phyloP scores from a whole-genome alignment of 2,113 vertebrate species.

The Accipiter cooperii region DNA sequence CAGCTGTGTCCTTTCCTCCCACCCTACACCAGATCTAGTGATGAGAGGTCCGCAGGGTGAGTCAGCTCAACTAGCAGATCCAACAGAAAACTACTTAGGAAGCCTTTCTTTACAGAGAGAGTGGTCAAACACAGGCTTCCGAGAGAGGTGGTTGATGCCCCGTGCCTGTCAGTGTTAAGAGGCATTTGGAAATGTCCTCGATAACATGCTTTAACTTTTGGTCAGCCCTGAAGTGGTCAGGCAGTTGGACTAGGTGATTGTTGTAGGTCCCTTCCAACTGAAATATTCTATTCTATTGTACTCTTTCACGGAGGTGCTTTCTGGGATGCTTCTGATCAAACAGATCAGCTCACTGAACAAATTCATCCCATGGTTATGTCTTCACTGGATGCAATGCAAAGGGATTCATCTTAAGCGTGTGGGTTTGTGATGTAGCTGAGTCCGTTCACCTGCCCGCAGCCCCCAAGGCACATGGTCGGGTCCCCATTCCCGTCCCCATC shows the following conservation, averaged over 20 bases:
- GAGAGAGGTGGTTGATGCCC: not conserved
- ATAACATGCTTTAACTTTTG: not conserved
- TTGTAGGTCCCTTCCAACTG: not conserved
- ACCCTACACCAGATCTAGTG: not conserved
- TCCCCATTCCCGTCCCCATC: not conserved
- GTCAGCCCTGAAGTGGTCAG: not conserved
- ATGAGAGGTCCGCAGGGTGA: not conserved
- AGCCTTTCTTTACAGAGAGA: not conserved
- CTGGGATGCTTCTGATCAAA: not conserved
- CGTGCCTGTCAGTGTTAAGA: not conserved
- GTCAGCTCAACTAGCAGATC: not conserved
- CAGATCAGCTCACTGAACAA: not conserved
- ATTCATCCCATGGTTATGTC: not conserved
- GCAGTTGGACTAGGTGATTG: not conserved
- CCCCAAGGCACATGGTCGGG: fast-evolving
- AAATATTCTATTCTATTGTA: not conserved
- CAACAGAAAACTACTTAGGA: not conserved
- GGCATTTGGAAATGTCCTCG: not conserved
- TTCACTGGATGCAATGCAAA: not conserved
- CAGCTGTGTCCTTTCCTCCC: not conserved
- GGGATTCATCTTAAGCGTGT: fast-evolving
- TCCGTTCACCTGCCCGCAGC: not conserved
- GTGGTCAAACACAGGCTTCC: not conserved
- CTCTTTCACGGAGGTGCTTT: not conserved
- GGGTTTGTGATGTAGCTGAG: not conserved